These are phyloP conservation scores for Vannuccia rotundouncinata DNA, from an alignment of 2,888 invertebrate genomes.

Conservation along the genomic window DNA sequence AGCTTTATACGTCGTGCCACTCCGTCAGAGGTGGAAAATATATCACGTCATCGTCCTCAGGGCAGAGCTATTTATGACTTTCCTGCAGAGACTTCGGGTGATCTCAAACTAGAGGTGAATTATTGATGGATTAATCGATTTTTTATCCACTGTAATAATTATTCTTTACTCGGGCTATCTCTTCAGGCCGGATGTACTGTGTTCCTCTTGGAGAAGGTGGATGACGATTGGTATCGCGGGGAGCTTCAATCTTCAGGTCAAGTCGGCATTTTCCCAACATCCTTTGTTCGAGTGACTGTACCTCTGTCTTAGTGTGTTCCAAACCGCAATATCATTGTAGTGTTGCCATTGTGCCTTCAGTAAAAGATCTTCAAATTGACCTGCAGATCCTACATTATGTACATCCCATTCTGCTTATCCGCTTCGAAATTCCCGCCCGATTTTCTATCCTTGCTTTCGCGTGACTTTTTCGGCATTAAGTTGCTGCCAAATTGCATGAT, in stretches of 20 bases:
- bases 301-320: not conserved
- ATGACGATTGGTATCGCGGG: not conserved
- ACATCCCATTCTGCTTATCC: too few species aligned
- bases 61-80: slow-evolving; percentile 1
- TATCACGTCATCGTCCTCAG: not conserved
- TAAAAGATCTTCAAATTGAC: too few species aligned
- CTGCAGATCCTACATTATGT: too few species aligned
- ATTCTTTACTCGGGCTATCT: too few species aligned
- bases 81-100: not conserved
- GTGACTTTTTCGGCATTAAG: too few species aligned
- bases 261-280: slow-evolving; percentile 5
- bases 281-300: not conserved
- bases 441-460: too few species aligned
- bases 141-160: not conserved
- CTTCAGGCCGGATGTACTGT: not conserved
- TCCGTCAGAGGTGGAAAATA: not conserved
- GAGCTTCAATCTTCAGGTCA: not conserved
- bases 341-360: too few species aligned
- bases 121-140: too few species aligned
- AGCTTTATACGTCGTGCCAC: not conserved
- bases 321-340: too few species aligned
- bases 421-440: too few species aligned
- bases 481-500: too few species aligned
- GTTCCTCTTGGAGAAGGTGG: not conserved
- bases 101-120: not conserved